These are phyloP conservation scores for Saimiri boliviensis DNA, from an alignment of 2,113 vertebrate species.

Conservation along the genomic window DNA sequence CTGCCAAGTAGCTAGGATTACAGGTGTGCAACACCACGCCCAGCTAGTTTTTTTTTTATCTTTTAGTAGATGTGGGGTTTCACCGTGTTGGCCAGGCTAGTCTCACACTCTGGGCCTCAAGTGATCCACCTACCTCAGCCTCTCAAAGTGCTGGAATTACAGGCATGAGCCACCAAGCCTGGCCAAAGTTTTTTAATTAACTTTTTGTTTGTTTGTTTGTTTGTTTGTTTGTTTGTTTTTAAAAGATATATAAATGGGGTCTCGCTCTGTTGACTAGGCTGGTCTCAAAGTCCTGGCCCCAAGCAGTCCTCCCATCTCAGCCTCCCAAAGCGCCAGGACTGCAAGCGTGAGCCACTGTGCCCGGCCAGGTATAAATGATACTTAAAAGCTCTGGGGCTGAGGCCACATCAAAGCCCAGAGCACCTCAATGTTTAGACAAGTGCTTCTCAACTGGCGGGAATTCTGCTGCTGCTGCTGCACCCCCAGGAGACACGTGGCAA, in stretches of 20 bases:
- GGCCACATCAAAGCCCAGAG: neutral
- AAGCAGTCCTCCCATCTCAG: neutral
- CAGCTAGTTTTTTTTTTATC: too few species aligned
- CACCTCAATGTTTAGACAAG: neutral
- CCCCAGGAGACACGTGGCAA: neutral
- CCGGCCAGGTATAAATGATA: too few species aligned
- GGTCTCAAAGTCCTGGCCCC: neutral
- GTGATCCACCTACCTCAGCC: too few species aligned
- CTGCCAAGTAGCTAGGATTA: too few species aligned
- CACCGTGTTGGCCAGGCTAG: too few species aligned
- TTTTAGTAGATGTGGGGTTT: too few species aligned
- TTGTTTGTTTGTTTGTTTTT: too few species aligned
- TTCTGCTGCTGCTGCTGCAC: neutral
- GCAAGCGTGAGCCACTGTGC: neutral
- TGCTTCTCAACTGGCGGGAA: neutral
- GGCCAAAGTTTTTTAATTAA: neutral
- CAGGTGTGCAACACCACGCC: too few species aligned
- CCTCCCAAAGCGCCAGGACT: neutral
- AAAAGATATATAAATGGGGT: neutral
- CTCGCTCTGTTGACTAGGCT: neutral
- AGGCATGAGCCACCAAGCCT: too few species aligned
- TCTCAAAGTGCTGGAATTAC: too few species aligned
- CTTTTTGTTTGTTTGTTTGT: too few species aligned
- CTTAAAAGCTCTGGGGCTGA: neutral
- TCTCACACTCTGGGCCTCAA: too few species aligned